Percentiles rank a stretch among this genome's conserved stretches.
These are phyloP conservation scores for Apodemus speciosus DNA, from an alignment of 2,113 vertebrate genomes.

Conservation along the genomic window DNA sequence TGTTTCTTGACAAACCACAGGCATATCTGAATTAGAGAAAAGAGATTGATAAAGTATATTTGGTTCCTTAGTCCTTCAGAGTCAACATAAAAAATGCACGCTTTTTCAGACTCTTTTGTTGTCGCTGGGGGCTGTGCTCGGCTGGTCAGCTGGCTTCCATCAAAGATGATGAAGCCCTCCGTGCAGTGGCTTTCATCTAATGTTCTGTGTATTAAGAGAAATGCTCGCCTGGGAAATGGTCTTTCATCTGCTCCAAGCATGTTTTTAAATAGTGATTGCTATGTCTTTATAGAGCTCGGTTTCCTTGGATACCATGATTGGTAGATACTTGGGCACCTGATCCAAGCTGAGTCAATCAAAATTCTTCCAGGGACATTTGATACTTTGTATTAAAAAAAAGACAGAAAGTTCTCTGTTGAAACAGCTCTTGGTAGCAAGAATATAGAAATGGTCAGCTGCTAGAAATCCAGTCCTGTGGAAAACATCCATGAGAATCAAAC, in stretches of 20 bases:
- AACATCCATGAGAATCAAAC: slow-evolving; percentile 7
- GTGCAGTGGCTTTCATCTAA: neutral
- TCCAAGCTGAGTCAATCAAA: slow-evolving; percentile 5
- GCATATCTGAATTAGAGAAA: slow-evolving; percentile 41
- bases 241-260: neutral
- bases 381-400: neutral
- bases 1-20: slow-evolving; percentile 56
- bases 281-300: neutral
- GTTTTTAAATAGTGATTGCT: neutral
- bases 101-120: slow-evolving; percentile 16
- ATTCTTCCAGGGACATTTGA: slow-evolving; percentile 2
- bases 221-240: slow-evolving; percentile 6
- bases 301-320: slow-evolving; percentile 8
- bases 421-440: neutral
- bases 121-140: neutral
- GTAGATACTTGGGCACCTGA: neutral
- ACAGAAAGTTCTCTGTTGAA: slow-evolving; percentile 44
- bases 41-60: slow-evolving; percentile 41
- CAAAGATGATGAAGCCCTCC: neutral
- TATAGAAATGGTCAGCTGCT: neutral
- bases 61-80: slow-evolving; percentile 9
- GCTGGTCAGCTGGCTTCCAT: neutral
- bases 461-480: neutral
- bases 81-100: slow-evolving; percentile 23
- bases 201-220: slow-evolving; percentile 1